Percentiles rank a stretch among this genome's conserved stretches.
Evolutionary conservation across 2,113 vertebrate species (phyloP).

Genomic region (human): GRCh38 chr9:16424001-16424500

Average conservation of each 20-base stretch:
- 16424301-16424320: background rate
- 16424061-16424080: conserved; percentile 49
- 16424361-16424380: conserved; percentile 2
- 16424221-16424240: conserved; percentile 53
- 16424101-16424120: conserved; percentile 58
- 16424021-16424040: conserved; percentile 42
- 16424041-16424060: conserved; percentile 35
- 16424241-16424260: background rate
- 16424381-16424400: conserved; percentile 13
- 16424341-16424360: background rate
- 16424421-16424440: conserved; percentile 16
- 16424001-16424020: background rate
- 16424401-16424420: conserved; percentile 31
- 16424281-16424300: background rate
- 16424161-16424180: conserved; percentile 55
- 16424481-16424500: conserved; percentile 57
- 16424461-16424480: conserved; percentile 62
- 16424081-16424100: conserved; percentile 35
- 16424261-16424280: background rate
- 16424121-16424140: background rate
- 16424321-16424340: background rate
- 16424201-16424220: conserved; percentile 41
- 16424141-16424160: conserved; percentile 32
- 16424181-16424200: conserved; percentile 58
- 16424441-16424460: conserved; percentile 38